Percentiles rank a stretch among this genome's conserved stretches.
Evolutionary conservation across 1,140 invertebrate genomes (phyloP).

Genomic region (Lordiphosa stackelbergi): DNA sequence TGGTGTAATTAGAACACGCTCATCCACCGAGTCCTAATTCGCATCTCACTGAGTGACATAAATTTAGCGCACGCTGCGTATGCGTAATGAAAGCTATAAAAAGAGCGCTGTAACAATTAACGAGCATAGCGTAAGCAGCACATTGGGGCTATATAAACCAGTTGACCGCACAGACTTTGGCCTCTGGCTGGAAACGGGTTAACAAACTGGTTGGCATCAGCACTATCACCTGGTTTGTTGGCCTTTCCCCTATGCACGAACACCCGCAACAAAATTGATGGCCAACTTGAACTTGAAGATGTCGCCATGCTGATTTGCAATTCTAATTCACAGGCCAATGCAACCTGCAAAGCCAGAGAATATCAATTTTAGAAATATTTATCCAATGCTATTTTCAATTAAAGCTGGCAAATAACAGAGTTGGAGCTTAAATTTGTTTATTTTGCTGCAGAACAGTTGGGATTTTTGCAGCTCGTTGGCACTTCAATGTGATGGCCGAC

Average conservation of each 20-base stretch:
- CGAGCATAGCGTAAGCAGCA: conserved; percentile 9
- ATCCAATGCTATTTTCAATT: background rate
- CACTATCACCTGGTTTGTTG: conserved; percentile 56
- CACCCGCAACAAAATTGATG: conserved; percentile 55
- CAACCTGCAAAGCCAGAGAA: conserved; percentile 12
- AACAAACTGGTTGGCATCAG: conserved; percentile 39
- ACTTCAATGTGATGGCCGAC: conserved; percentile 23
- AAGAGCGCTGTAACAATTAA: conserved; percentile 20
- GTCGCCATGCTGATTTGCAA: conserved; percentile 57
- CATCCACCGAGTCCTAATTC: conserved; percentile 7
- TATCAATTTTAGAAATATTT: conserved; percentile 19
- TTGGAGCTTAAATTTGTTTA: conserved; percentile 21
- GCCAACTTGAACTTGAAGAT: conserved; percentile 67
- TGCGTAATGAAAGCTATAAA: conserved; percentile 46
- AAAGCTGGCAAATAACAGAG: background rate
- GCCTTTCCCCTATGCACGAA: conserved; percentile 32
- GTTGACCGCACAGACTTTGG: conserved; percentile 17
- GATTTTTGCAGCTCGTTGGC: conserved; percentile 39
- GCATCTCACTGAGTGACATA: conserved; percentile 34
- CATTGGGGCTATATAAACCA: conserved; percentile 13
- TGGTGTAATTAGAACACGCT: conserved; percentile 67
- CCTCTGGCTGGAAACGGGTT: conserved; percentile 45
- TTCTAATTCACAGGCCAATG: conserved; percentile 48
- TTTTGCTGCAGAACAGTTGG: conserved; percentile 42
- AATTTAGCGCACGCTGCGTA: conserved; percentile 55